Evolutionary conservation across 2,113 vertebrate genomes (phyloP).

Genomic region (Coryphaenoides rupestris): DNA sequence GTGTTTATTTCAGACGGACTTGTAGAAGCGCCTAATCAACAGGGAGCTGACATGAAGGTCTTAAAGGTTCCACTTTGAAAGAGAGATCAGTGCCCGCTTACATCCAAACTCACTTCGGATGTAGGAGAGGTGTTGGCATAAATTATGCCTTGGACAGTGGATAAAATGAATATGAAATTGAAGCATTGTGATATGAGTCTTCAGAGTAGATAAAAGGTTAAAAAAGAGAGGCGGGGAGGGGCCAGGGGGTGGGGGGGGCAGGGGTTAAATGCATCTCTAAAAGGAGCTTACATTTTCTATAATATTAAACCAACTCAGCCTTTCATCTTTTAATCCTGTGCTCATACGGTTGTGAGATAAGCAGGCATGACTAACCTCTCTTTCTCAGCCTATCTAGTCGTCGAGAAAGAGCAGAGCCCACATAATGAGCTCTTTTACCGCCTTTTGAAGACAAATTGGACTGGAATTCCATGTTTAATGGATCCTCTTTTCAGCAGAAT

Average conservation of each 20-base stretch:
- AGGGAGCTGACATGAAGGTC: constrained; percentile 53
- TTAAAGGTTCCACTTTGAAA: constrained; percentile 63
- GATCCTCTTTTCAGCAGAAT: constrained; percentile 65
- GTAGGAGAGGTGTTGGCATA: constrained; percentile 58
- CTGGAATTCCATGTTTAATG: constrained; percentile 76
- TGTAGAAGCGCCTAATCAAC: constrained; percentile 56
- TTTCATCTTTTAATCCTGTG: constrained; percentile 98
- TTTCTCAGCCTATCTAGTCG: constrained; percentile 85
- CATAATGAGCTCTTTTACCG: constrained; percentile 81
- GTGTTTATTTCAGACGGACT: constrained; percentile 55
- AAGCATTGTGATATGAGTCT: constrained; percentile 66
- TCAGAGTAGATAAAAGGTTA: constrained; percentile 58
- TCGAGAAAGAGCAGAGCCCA: constrained; percentile 79
- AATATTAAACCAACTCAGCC: constrained; percentile 86
- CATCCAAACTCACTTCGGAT: constrained; percentile 38
- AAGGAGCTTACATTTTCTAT: constrained; percentile 85
- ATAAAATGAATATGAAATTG: constrained; percentile 68
- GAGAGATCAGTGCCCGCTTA: constrained; percentile 54
- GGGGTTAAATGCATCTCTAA: constrained; percentile 72
- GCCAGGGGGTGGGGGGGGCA: too few relatives aligned
- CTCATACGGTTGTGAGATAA: constrained; percentile 97
- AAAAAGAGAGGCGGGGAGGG: too few relatives aligned
- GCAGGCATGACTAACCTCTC: constrained; percentile 88
- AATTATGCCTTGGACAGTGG: constrained; percentile 57
- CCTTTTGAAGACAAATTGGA: constrained; percentile 80